Evolutionary conservation across 2,113 vertebrate species (phyloP).

Genomic region (Prolemur simus): DNA sequence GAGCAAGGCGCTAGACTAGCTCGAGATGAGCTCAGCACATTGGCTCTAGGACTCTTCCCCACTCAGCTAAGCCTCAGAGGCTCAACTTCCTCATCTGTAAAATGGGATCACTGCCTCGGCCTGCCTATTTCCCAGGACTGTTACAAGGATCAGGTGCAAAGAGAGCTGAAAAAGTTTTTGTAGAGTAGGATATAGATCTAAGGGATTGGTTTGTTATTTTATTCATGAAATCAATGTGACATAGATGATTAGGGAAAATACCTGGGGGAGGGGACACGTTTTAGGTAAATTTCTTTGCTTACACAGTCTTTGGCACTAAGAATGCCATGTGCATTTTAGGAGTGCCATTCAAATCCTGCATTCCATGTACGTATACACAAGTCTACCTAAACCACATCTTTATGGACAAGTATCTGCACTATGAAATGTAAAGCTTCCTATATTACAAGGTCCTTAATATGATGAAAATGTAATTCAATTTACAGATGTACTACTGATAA

Average conservation of each 20-base stretch:
- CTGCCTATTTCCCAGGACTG: background rate
- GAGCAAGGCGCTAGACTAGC: rapidly evolving
- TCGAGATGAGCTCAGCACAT: background rate
- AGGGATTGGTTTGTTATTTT: background rate
- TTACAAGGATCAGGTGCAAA: background rate
- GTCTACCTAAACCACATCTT: no score
- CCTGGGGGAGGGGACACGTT: background rate
- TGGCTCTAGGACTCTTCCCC: background rate
- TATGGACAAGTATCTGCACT: background rate
- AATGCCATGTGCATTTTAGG: background rate
- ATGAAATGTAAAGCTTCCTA: background rate
- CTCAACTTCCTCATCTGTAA: background rate
- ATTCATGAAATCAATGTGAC: background rate
- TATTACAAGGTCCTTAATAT: background rate
- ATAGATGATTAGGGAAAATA: background rate
- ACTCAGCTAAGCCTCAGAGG: background rate
- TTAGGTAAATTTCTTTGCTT: background rate
- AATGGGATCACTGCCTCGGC: no score
- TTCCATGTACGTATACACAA: background rate
- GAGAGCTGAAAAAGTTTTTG: background rate
- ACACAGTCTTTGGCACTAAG: background rate
- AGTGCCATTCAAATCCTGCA: background rate
- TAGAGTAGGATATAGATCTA: background rate
- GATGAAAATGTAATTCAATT: background rate
- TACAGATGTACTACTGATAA: background rate